phyloP scores from a whole-genome alignment of 2,797 vertebrate genomes.

The Pangasius djambal region DNA sequence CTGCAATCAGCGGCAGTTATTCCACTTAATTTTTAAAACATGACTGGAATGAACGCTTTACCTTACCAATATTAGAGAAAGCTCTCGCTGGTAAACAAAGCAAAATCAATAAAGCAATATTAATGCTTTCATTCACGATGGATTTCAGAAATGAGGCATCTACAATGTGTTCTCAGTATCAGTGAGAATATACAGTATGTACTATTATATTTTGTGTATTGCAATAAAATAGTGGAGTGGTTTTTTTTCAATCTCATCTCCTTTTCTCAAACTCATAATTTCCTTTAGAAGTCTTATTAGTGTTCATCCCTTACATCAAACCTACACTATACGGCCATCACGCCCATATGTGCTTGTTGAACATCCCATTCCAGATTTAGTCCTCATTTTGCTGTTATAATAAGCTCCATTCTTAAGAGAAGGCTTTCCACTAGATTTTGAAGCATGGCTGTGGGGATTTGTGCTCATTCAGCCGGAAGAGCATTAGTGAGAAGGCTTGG shows the following conservation, averaged over 20 bases:
- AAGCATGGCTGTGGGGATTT: background rate
- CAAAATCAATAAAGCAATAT: slow-evolving; percentile 4
- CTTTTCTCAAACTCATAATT: background rate
- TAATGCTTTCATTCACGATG: background rate
- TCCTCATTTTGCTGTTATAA: background rate
- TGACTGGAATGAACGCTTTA: background rate
- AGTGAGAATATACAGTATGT: background rate
- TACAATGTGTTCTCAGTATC: background rate
- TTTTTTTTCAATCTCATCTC: no score
- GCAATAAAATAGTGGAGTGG: background rate
- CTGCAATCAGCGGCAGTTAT: slow-evolving; percentile 10
- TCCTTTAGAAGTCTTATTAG: background rate
- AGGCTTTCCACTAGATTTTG: background rate
- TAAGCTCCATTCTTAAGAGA: background rate
- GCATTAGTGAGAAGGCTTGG: background rate
- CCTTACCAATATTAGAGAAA: background rate
- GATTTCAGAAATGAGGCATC: background rate
- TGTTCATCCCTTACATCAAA: background rate
- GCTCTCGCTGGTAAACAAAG: background rate
- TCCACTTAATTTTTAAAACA: background rate
- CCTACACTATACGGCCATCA: background rate
- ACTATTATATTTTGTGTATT: background rate
- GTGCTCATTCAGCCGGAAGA: background rate
- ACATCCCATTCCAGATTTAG: background rate
- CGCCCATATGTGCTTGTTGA: background rate